phyloP scores from a whole-genome alignment of 2,113 vertebrate species.

The Litocranius walleri region DNA sequence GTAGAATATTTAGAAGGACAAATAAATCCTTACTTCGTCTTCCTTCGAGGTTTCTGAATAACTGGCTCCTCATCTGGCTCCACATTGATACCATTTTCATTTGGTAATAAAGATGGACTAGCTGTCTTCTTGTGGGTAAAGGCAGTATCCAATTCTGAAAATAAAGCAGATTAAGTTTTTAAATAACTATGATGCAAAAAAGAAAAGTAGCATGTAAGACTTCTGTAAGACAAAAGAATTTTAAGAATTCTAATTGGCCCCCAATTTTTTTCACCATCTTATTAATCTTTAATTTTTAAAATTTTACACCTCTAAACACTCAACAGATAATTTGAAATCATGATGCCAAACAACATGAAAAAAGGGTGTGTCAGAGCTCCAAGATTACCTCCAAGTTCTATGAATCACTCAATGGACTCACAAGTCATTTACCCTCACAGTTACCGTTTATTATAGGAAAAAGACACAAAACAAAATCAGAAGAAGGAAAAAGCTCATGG shows the following conservation, averaged over 20 bases:
- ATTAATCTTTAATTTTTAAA: not conserved
- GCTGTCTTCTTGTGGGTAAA: constrained; percentile 75
- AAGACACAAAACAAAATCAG: not conserved
- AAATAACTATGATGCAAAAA: not conserved
- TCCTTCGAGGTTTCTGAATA: constrained; percentile 86
- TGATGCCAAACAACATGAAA: not conserved
- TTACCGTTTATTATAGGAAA: not conserved
- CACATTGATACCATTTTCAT: constrained; percentile 83
- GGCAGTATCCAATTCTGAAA: constrained; percentile 82
- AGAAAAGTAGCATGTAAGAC: not conserved
- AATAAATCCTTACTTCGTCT: constrained; percentile 84
- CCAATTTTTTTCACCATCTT: not conserved
- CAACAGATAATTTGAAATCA: not conserved
- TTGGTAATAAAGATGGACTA: constrained; percentile 81
- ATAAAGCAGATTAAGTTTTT: constrained; percentile 55
- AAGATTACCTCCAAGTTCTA: not conserved
- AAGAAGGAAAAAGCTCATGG: not conserved
- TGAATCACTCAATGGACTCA: not conserved
- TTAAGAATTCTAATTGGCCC: constrained; percentile 8
- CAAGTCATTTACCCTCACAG: not conserved
- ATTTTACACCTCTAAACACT: not conserved
- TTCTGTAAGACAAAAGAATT: not conserved
- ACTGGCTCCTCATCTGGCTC: constrained; percentile 84
- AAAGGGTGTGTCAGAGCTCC: not conserved
- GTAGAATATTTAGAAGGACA: not conserved